These are phyloP conservation scores for Epizoanthus stellaris DNA, from an alignment of 92 coral and sea anemone genomes.

Conservation along the genomic window DNA sequence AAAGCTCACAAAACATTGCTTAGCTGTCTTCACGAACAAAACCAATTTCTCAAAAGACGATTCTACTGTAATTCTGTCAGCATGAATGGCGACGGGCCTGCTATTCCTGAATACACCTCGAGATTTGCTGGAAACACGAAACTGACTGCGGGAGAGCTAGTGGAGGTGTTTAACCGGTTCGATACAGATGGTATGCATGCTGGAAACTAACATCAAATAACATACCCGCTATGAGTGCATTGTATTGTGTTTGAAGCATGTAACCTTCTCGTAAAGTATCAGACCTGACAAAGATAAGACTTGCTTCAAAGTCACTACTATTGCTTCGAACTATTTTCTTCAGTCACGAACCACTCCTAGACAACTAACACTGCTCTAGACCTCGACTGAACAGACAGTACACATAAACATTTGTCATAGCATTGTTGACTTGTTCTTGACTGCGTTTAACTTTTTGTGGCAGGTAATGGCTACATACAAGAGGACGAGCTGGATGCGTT, in stretches of 20 bases:
- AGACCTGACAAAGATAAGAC: no score
- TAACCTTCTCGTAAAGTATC: no score
- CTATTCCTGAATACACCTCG: constrained; percentile 20
- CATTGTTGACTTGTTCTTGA: no score
- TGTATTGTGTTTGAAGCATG: neutral
- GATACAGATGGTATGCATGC: constrained; percentile 30
- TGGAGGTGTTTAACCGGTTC: constrained; percentile 35
- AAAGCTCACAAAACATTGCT: no score
- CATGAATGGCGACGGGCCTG: neutral
- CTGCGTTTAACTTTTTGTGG: neutral
- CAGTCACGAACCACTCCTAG: no score
- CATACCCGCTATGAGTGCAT: neutral
- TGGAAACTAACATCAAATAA: neutral
- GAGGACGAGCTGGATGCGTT: constrained; percentile 26
- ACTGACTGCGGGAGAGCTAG: constrained; percentile 37
- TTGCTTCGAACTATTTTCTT: no score
- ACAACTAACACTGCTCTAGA: no score
- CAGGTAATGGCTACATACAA: constrained; percentile 44
- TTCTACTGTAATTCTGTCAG: neutral
- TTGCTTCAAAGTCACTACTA: no score
- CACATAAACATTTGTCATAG: no score
- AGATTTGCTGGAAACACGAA: constrained; percentile 17
- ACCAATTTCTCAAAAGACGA: neutral
- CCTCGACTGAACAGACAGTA: no score
- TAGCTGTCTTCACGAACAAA: no score